Percentiles rank a stretch among this genome's conserved stretches.
Evolutionary conservation across 2,888 invertebrate species (phyloP).

Genomic region (Reticulitermes lucifugus): DNA sequence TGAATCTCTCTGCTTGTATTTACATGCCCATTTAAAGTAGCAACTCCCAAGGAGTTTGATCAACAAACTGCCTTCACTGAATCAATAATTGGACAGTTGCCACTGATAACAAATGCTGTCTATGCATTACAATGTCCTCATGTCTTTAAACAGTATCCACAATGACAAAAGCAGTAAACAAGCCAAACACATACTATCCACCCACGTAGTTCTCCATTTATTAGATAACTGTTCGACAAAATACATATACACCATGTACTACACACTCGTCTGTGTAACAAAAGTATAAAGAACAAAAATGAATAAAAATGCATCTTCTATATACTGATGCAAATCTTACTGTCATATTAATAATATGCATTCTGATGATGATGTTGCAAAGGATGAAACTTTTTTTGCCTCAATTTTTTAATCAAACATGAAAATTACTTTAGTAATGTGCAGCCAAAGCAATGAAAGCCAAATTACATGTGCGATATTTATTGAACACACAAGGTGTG

Average conservation of each 20-base stretch:
- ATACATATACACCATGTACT: constrained; percentile 39
- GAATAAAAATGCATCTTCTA: constrained; percentile 15
- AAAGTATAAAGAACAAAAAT: constrained; percentile 37
- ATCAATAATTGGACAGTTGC: neutral
- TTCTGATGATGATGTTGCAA: neutral
- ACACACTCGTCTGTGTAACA: constrained; percentile 30
- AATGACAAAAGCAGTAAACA: neutral
- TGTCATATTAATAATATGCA: constrained; percentile 23
- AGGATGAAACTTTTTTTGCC: neutral
- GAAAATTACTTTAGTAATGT: neutral
- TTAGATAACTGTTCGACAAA: constrained; percentile 37
- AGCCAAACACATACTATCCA: constrained; percentile 15
- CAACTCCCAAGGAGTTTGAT: too few species aligned
- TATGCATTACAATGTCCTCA: neutral
- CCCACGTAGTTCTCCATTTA: constrained; percentile 49
- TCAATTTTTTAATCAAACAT: neutral
- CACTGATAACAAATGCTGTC: neutral
- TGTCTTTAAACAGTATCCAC: too few species aligned
- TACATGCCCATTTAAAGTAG: too few species aligned
- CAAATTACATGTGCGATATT: constrained; percentile 1
- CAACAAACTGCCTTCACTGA: neutral
- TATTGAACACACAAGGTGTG: too few species aligned
- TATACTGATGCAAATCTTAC: constrained; percentile 28
- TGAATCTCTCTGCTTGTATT: too few species aligned
- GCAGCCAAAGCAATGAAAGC: constrained; percentile 22